A percentile compares a stretch with the other conserved stretches of the same genome.
phyloP scores from a whole-genome alignment of 2,888 invertebrate genomes.

The Amblyjoppa fuscipennis region DNA sequence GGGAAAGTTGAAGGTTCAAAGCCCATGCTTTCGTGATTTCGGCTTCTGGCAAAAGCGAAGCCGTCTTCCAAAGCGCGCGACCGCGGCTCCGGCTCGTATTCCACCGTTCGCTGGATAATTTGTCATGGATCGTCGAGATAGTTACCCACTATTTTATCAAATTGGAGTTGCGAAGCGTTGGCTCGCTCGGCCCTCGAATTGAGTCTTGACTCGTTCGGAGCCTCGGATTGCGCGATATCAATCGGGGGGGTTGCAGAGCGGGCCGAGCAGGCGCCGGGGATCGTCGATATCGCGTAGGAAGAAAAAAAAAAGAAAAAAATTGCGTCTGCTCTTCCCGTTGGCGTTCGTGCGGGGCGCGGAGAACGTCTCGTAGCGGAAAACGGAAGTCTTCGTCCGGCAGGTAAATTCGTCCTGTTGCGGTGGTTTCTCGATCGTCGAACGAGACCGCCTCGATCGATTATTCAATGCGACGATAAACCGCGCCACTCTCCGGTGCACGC shows the following conservation, averaged over 20 bases:
- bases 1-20: too few species aligned
- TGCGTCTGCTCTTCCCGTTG: constrained; percentile 49
- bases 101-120: constrained; percentile 57
- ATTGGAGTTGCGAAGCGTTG: constrained; percentile 30
- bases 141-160: constrained; percentile 34
- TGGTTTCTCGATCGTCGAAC: not conserved
- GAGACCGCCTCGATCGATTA: not conserved
- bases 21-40: too few species aligned
- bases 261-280: not conserved
- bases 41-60: too few species aligned
- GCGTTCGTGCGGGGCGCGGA: constrained; percentile 38
- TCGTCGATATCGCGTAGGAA: not conserved
- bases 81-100: constrained; percentile 15
- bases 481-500: not conserved
- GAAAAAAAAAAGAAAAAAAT: constrained; percentile 45
- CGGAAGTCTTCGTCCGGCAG: not conserved
- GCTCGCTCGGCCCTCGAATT: constrained; percentile 31
- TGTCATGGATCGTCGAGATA: constrained; percentile 40
- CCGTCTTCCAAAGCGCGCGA: not conserved
- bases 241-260: constrained; percentile 12
- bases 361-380: constrained; percentile 9
- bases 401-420: constrained; percentile 6
- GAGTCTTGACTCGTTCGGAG: constrained; percentile 46
- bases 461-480: constrained; percentile 8
- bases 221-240: constrained; percentile 47